These are phyloP conservation scores for Fregetta grallaria DNA, from an alignment of 2,113 vertebrate genomes.

Conservation along the genomic window DNA sequence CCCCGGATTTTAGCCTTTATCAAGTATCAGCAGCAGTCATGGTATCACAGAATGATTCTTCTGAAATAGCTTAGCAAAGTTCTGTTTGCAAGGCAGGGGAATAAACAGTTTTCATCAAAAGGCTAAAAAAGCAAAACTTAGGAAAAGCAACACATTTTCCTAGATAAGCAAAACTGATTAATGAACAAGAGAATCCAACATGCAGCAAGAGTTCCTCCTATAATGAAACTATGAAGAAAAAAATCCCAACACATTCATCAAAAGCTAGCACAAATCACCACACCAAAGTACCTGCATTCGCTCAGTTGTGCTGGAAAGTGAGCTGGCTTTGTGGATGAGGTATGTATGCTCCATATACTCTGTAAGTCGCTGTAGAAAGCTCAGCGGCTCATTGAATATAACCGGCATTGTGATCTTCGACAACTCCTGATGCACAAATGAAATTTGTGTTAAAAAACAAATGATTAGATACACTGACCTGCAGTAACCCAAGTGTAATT, in stretches of 20 bases:
- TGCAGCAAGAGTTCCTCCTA: background rate
- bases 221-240: background rate
- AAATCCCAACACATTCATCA: background rate
- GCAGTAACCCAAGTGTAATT: background rate
- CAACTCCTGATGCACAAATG: conserved; percentile 81
- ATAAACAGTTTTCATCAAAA: background rate
- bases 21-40: background rate
- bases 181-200: background rate
- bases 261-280: background rate
- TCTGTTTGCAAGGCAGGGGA: background rate
- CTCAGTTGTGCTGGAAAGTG: conserved; percentile 82
- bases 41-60: background rate
- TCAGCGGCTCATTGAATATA: conserved; percentile 95
- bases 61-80: background rate
- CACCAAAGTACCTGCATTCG: conserved; percentile 87
- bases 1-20: background rate
- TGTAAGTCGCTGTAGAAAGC: conserved; percentile 92
- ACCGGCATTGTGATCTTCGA: conserved; percentile 99
- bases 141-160: background rate
- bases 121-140: background rate
- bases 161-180: background rate
- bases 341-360: conserved; percentile 99
- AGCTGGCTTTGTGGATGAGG: conserved; percentile 95
- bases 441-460: background rate
- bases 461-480: background rate